These are phyloP conservation scores for Euplexia lucipara DNA, from an alignment of 2,888 invertebrate species.

Conservation along the genomic window DNA sequence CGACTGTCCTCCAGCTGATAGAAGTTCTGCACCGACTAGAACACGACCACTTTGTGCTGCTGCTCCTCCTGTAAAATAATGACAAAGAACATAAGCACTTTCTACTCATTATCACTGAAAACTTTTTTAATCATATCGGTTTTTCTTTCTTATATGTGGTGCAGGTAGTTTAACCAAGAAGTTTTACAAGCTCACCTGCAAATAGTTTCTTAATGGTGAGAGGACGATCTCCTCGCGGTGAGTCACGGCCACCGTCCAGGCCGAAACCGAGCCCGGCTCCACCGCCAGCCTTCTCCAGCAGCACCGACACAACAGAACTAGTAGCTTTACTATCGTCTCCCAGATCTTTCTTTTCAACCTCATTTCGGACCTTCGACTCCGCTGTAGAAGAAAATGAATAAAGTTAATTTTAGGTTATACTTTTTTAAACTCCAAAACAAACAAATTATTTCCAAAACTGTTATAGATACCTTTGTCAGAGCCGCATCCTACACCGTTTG, in stretches of 20 bases:
- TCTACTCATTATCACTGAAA: background rate
- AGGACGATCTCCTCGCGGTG: constrained; percentile 97
- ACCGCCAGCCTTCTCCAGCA: constrained; percentile 90
- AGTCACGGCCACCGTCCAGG: constrained; percentile 98
- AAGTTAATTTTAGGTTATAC: constrained; percentile 2
- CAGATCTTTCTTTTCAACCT: constrained; percentile 57
- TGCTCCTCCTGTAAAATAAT: constrained; percentile 93
- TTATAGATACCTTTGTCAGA: constrained; percentile 84
- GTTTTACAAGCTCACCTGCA: constrained; percentile 92
- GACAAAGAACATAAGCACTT: background rate
- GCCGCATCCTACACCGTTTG: constrained; percentile 78
- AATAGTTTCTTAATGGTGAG: constrained; percentile 98
- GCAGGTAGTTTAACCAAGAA: constrained; percentile 3
- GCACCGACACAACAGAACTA: constrained; percentile 82
- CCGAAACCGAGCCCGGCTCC: constrained; percentile 98
- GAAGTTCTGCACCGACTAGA: constrained; percentile 96
- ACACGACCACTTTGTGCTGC: constrained; percentile 96
- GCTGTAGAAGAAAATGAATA: constrained; percentile 68
- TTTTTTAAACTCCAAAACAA: background rate
- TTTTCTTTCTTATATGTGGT: background rate
- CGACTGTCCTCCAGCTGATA: constrained; percentile 95
- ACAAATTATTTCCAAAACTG: constrained; percentile 8
- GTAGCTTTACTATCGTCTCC: constrained; percentile 60
- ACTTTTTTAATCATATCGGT: background rate
- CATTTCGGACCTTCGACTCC: constrained; percentile 84